phyloP scores from a whole-genome alignment of 2,113 vertebrate species.

The Meriones unguiculatus region DNA sequence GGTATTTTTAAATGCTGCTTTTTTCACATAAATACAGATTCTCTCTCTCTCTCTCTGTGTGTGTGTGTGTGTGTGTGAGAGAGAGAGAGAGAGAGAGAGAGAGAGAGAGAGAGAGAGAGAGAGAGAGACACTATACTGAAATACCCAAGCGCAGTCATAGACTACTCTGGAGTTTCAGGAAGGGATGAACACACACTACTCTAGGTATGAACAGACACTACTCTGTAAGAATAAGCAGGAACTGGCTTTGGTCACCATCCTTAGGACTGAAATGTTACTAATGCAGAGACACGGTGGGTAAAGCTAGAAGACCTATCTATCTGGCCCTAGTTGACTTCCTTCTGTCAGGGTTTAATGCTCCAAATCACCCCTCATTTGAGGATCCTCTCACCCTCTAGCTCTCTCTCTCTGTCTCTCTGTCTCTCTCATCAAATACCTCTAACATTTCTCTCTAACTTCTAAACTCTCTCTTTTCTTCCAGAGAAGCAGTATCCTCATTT shows the following conservation, averaged over 20 bases:
- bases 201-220: neutral
- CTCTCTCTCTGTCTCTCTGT: neutral
- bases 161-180: neutral
- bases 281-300: neutral
- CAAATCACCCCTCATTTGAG: neutral
- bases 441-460: neutral
- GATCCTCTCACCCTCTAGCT: neutral
- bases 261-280: neutral
- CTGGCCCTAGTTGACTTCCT: neutral
- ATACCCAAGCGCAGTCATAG: slow-evolving; percentile 14
- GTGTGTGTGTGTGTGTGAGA: neutral
- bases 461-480: neutral
- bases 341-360: neutral
- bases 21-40: slow-evolving; percentile 60
- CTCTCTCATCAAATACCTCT: neutral
- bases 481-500: neutral
- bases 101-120: no score
- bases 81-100: no score
- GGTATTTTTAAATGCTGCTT: slow-evolving; percentile 37
- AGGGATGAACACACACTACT: neutral
- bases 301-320: neutral
- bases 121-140: slow-evolving; percentile 45
- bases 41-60: neutral
- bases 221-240: neutral
- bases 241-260: neutral